Conservation (phyloP, 2,888 invertebrate species). For the Drosophila lutescens region DNA sequence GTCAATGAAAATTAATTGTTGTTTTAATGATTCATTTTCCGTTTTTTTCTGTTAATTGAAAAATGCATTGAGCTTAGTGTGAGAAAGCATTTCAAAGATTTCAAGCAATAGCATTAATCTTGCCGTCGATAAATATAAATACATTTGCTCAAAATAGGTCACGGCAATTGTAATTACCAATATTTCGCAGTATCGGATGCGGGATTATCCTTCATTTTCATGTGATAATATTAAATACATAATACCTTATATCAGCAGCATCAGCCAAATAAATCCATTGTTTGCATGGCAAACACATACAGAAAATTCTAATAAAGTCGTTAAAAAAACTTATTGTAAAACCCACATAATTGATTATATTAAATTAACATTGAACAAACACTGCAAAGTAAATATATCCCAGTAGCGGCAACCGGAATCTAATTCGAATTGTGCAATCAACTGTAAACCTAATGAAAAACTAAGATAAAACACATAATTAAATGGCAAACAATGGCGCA, state of each 20-base stretch:
- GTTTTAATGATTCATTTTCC: constrained; percentile 63
- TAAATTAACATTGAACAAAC: constrained; percentile 70
- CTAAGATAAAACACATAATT: constrained; percentile 67
- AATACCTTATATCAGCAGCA: constrained; percentile 19
- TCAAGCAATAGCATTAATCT: not conserved
- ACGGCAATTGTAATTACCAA: constrained; percentile 14
- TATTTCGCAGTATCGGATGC: not conserved
- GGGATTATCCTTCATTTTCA: constrained; percentile 22
- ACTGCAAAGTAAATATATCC: constrained; percentile 42
- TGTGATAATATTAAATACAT: constrained; percentile 7
- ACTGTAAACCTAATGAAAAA: constrained; percentile 57
- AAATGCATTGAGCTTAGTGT: constrained; percentile 39
- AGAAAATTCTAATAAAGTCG: constrained; percentile 11
- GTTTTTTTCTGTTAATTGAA: constrained; percentile 49
- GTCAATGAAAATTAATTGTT: constrained; percentile 68
- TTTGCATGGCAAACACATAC: constrained; percentile 3
- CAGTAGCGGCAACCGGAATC: constrained; percentile 8
- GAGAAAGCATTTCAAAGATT: not conserved
- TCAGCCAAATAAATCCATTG: constrained; percentile 28
- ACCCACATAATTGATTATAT: constrained; percentile 59
- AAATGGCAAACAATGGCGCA: constrained; percentile 59
- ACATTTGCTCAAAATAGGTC: not conserved
- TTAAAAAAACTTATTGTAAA: constrained; percentile 8
- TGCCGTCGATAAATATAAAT: not conserved
- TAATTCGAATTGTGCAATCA: constrained; percentile 54